These are phyloP conservation scores for Lacerta viridis DNA, from an alignment of 2,797 vertebrate genomes.

Conservation along the genomic window DNA sequence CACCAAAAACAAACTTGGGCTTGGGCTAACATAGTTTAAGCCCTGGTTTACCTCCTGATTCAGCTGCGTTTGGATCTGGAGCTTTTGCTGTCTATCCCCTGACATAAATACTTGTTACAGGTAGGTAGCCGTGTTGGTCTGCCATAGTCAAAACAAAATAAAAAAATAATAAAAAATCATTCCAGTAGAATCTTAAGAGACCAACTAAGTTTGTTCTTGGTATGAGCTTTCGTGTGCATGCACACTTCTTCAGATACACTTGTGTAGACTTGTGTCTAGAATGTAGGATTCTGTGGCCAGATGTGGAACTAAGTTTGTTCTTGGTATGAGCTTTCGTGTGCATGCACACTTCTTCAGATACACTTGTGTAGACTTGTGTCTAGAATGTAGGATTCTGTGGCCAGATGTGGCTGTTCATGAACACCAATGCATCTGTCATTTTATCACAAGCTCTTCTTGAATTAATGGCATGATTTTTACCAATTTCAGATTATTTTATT, in stretches of 20 bases:
- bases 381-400: no score
- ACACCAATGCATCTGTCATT: not conserved
- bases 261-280: no score
- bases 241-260: no score
- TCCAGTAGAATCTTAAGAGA: no score
- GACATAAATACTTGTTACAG: accelerated
- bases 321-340: no score
- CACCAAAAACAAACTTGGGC: not conserved
- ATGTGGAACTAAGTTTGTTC: not conserved
- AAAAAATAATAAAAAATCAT: no score
- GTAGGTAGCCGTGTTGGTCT: no score
- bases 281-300: not conserved
- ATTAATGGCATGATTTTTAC: not conserved
- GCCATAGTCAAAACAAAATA: no score
- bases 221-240: no score
- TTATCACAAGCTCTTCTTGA: not conserved
- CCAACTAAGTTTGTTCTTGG: no score
- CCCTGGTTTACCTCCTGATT: not conserved
- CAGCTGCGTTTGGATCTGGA: not conserved
- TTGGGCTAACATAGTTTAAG: not conserved
- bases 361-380: no score
- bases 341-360: no score
- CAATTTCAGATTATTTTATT: not conserved
- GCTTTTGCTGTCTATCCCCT: not conserved
- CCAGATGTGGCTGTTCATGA: not conserved